These are phyloP conservation scores for Orthosia cruda DNA, from an alignment of 2,888 invertebrate species.

Conservation along the genomic window DNA sequence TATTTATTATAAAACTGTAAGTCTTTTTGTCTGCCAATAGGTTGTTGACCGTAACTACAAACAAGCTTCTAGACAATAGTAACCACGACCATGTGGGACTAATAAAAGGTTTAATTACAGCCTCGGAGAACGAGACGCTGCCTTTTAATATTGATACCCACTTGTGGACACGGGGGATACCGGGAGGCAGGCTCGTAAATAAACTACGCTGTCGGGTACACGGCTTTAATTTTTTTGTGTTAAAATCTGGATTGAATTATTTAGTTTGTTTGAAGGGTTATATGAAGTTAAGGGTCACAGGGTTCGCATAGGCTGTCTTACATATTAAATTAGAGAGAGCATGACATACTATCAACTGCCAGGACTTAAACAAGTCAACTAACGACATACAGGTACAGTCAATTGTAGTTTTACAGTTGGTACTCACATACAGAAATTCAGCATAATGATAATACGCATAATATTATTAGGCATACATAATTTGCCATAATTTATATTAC, in stretches of 20 bases:
- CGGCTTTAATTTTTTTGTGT: constrained; percentile 40
- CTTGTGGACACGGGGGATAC: constrained; percentile 15
- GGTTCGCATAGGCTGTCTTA: not conserved
- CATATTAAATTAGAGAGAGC: too few species aligned
- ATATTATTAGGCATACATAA: too few species aligned
- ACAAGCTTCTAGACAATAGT: too few species aligned
- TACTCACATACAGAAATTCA: too few species aligned
- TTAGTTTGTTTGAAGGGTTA: constrained; percentile 11
- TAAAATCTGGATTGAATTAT: constrained; percentile 25
- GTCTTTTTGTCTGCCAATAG: not conserved
- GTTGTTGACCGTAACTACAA: not conserved
- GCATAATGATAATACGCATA: too few species aligned
- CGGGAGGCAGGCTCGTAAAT: constrained; percentile 41
- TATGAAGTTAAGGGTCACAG: not conserved
- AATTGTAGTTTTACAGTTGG: too few species aligned
- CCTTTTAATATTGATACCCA: constrained; percentile 64
- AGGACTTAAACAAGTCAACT: too few species aligned
- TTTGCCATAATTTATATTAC: too few species aligned
- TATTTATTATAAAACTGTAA: too few species aligned
- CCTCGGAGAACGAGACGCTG: constrained; percentile 43
- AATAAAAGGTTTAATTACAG: constrained; percentile 68
- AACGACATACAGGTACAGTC: too few species aligned
- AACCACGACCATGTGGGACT: constrained; percentile 42
- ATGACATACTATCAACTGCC: too few species aligned
- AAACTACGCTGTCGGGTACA: constrained; percentile 43